phyloP scores from a whole-genome alignment of 2,888 invertebrate species.

The Epinotia ramella region DNA sequence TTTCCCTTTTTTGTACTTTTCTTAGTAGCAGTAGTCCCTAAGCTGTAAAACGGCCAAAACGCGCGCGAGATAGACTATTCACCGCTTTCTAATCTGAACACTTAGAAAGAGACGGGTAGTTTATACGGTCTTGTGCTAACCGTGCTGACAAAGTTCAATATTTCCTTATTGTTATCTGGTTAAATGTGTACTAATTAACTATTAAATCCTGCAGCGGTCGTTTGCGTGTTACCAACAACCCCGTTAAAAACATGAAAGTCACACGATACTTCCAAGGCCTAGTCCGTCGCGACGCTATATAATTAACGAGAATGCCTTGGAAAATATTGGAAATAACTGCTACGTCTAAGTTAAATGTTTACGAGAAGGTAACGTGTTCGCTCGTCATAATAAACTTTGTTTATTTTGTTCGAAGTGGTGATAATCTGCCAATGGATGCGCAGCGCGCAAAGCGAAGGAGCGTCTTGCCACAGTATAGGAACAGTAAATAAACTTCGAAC shows the following conservation, averaged over 20 bases:
- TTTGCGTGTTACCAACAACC: slow-evolving; percentile 17
- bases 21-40: too few species aligned
- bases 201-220: slow-evolving; percentile 2
- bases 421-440: slow-evolving; percentile 3
- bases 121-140: too few species aligned
- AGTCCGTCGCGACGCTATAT: slow-evolving; percentile 21
- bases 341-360: slow-evolving; percentile 8
- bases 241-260: slow-evolving; percentile 29
- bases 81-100: too few species aligned
- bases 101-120: too few species aligned
- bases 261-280: slow-evolving; percentile 32
- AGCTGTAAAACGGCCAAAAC: too few species aligned
- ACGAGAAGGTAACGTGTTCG: slow-evolving; percentile 1
- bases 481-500: too few species aligned
- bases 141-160: not conserved
- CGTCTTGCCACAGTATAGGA: too few species aligned
- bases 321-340: not conserved
- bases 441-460: not conserved
- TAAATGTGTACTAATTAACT: slow-evolving; percentile 3
- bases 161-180: slow-evolving; percentile 2
- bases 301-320: slow-evolving; percentile 8
- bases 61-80: too few species aligned
- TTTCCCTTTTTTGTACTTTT: too few species aligned
- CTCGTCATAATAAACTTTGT: not conserved
- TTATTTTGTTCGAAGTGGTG: slow-evolving; percentile 21